These are phyloP conservation scores for Apteryx mantelli DNA, from an alignment of 2,113 vertebrate genomes.

Conservation along the genomic window DNA sequence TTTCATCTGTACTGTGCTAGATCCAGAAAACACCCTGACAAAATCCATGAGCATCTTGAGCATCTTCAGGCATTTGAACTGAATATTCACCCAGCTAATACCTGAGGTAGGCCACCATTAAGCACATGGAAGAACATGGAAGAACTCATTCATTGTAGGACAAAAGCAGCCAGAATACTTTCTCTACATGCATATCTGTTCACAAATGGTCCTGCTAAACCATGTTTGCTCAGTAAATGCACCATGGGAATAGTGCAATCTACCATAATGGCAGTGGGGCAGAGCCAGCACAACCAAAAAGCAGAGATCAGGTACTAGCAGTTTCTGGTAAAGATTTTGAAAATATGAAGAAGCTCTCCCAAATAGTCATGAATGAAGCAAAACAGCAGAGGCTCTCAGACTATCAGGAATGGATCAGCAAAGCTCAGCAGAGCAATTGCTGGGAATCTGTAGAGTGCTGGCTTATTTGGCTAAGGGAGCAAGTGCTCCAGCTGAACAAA, in stretches of 20 bases:
- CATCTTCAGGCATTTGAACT: neutral
- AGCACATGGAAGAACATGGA: neutral
- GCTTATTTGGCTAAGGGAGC: neutral
- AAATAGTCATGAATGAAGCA: neutral
- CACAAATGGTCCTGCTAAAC: neutral
- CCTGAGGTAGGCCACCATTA: neutral
- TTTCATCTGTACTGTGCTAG: neutral
- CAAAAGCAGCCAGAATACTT: neutral
- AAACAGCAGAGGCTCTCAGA: neutral
- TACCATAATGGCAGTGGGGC: neutral
- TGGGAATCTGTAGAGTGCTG: accelerated
- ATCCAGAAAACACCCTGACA: neutral
- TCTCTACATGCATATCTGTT: neutral
- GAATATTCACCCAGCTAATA: neutral
- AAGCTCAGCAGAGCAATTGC: accelerated
- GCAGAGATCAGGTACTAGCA: neutral
- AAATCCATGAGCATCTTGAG: neutral
- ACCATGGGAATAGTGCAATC: neutral
- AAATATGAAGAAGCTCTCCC: neutral
- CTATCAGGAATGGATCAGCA: neutral
- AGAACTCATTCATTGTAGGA: neutral
- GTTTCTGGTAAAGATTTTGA: neutral
- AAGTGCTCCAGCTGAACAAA: neutral
- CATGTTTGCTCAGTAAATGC: neutral
- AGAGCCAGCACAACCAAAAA: neutral